Evolutionary conservation across 2,888 invertebrate species (phyloP).

Genomic region (Mesorhabditis belari): DNA sequence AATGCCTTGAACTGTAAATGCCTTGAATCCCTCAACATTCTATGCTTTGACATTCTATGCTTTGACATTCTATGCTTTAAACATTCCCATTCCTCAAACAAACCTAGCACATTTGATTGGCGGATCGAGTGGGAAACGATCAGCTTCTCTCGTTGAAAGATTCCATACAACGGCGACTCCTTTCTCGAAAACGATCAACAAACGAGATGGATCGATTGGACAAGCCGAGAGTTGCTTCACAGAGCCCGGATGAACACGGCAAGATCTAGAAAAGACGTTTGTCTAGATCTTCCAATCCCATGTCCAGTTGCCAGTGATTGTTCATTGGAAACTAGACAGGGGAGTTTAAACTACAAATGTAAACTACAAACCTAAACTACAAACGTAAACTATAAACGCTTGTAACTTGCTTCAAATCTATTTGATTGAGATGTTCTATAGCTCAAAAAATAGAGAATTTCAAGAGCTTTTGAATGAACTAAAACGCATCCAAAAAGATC

Average conservation of each 20-base stretch:
- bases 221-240: slow-evolving; percentile 93
- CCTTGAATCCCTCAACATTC: neutral
- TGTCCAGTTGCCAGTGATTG: too few relatives aligned
- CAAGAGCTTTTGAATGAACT: too few relatives aligned
- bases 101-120: slow-evolving; percentile 37
- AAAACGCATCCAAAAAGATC: too few relatives aligned
- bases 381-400: too few relatives aligned
- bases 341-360: too few relatives aligned
- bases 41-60: neutral
- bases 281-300: neutral
- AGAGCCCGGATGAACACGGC: slow-evolving; percentile 87
- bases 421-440: too few relatives aligned
- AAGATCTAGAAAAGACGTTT: slow-evolving; percentile 31
- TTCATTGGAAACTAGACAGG: too few relatives aligned
- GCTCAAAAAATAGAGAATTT: too few relatives aligned
- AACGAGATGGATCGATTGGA: slow-evolving; percentile 68
- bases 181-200: slow-evolving; percentile 89
- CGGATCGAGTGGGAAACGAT: slow-evolving; percentile 56
- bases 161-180: slow-evolving; percentile 95
- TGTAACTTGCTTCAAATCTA: too few relatives aligned
- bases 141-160: slow-evolving; percentile 75
- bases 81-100: neutral
- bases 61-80: neutral
- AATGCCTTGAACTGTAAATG: neutral
- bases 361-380: too few relatives aligned